Base-by-base conservation (phyloP, 2,888 invertebrate genomes). In the Eristalis intricaria region DNA sequence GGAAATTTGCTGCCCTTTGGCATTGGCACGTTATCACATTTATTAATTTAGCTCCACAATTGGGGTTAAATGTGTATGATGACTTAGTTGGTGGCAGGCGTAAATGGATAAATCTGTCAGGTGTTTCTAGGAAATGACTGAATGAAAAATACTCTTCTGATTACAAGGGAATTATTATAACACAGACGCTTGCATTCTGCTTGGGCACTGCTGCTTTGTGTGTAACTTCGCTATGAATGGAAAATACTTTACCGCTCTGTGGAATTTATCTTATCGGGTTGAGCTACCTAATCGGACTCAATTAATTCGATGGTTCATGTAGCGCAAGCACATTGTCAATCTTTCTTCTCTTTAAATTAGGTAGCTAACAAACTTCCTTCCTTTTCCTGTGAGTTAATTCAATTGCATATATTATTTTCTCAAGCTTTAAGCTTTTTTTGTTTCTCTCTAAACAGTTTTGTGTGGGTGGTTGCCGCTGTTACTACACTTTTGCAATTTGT, bases 181-280 rank as follows among this genome's bases (percentile, higher is more conserved):
- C 19, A 50, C 2, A 19, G 50, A 50, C 50, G n/a, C 50, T 0
- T 50, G 19, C 50, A 50, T n/a, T 50, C 50, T 19, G 5, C n/a
- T 43, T 3, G 50, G 50, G 50, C 8, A 8, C 50, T n/a, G n/a
- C n/a, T n/a, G 50, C 19, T 50, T 50, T 50, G 19, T 50, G 7
- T 50, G n/a, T 50, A 50, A 1, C 2, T 50, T 50, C 8, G 8
- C 7, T 50, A 19, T 50, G 19, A 50, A 50, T 50, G 19, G 50
- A 19, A 50, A 50, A n/a, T 50, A 19, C 19, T 50, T 50, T 19
- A 50, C 50, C 19, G 19, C 8, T 19, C 19, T 19, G 10, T 19
- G 10, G 2, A 26, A 29, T 15, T 1, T 61, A 73, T 73, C 73
- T 78, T 78, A 78, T 78, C 78, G 38, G 29, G 13, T 50, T 63